Conservation (phyloP, 2,888 invertebrate genomes). For the Dichetophora obliterata region DNA sequence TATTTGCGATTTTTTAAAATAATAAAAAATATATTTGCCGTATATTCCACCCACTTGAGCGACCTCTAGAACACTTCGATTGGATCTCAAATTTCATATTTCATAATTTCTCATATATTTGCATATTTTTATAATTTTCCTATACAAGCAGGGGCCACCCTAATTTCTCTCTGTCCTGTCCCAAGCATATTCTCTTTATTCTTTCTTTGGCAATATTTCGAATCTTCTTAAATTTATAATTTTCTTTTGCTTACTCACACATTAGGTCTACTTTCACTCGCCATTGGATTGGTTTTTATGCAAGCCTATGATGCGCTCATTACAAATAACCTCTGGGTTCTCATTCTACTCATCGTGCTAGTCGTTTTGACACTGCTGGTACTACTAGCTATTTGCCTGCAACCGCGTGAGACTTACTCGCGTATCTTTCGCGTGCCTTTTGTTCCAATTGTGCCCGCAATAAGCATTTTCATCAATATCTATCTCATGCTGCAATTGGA, state of each 20-base stretch:
- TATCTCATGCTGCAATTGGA: slow-evolving; percentile 88
- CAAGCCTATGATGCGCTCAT: slow-evolving; percentile 58
- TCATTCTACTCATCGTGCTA: slow-evolving; percentile 56
- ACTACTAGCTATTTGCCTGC: slow-evolving; percentile 61
- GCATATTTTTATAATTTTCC: too few relatives aligned
- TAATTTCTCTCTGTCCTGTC: too few relatives aligned
- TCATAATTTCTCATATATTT: too few relatives aligned
- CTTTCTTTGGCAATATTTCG: too few relatives aligned
- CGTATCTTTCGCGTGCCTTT: slow-evolving; percentile 79
- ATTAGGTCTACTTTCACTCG: slow-evolving; percentile 61
- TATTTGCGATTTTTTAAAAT: too few relatives aligned
- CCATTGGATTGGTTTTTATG: slow-evolving; percentile 61
- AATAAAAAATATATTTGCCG: too few relatives aligned
- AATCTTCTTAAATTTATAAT: too few relatives aligned
- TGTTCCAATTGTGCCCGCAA: slow-evolving; percentile 84
- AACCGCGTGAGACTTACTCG: slow-evolving; percentile 61
- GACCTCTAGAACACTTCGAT: too few relatives aligned
- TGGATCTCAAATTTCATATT: too few relatives aligned
- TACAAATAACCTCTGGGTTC: slow-evolving; percentile 58
- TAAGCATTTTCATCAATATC: slow-evolving; percentile 86
- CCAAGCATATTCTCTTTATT: too few relatives aligned
- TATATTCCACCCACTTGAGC: too few relatives aligned
- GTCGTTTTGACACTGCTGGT: slow-evolving; percentile 53
- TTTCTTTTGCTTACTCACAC: neutral
- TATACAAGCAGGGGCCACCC: too few relatives aligned